These are phyloP conservation scores for Standfussiana lucernea DNA, from an alignment of 2,888 invertebrate species.

Conservation along the genomic window DNA sequence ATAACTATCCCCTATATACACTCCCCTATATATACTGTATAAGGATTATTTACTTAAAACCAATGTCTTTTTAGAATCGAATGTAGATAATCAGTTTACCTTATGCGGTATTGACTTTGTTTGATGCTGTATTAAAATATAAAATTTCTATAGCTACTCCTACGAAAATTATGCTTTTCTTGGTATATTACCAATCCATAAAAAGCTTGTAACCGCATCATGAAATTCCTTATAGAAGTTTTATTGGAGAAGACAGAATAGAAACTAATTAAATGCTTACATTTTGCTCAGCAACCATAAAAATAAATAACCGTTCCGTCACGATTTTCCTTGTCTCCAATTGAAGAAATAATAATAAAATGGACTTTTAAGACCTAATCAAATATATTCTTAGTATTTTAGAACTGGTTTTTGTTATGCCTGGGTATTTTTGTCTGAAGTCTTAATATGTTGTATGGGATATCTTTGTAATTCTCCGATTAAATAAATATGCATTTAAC, in stretches of 20 bases:
- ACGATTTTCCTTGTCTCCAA: background rate
- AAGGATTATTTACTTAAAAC: background rate
- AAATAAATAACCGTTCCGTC: conserved; percentile 29
- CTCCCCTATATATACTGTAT: background rate
- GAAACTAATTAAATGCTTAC: conserved; percentile 5
- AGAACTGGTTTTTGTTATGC: conserved; percentile 38
- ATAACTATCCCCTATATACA: too few relatives aligned
- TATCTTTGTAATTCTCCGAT: background rate
- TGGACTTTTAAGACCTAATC: conserved; percentile 34
- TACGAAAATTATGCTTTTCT: background rate
- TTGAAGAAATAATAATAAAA: conserved; percentile 35
- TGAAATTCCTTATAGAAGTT: conserved; percentile 1
- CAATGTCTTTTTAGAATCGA: background rate
- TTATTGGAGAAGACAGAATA: conserved; percentile 5
- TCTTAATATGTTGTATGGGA: background rate
- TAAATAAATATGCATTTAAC: background rate
- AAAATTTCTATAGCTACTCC: background rate
- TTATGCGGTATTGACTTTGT: background rate
- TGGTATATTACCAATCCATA: background rate
- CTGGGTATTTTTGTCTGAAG: background rate
- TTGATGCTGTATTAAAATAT: background rate
- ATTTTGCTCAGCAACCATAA: background rate
- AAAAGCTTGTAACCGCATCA: background rate
- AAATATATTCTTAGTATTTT: conserved; percentile 15
- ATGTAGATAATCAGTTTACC: background rate